Conservation (phyloP, 2,888 invertebrate species). For the Hirtodrosophila duncani region DNA sequence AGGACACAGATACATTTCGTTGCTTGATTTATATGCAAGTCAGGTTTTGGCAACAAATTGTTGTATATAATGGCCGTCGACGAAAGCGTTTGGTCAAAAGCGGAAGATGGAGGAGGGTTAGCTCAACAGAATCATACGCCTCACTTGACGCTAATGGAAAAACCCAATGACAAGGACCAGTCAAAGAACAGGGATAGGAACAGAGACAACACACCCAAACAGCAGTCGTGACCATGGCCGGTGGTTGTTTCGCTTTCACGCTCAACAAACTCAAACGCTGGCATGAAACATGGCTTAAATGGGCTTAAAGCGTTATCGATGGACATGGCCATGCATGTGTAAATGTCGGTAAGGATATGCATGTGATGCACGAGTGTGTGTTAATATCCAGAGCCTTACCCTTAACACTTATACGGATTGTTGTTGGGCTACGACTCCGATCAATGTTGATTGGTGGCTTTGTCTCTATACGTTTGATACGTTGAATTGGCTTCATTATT, state of each 20-base stretch:
- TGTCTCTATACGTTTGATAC: conserved; percentile 14
- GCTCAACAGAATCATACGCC: conserved; percentile 50
- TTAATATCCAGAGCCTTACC: no score
- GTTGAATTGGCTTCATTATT: conserved; percentile 53
- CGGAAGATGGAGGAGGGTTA: conserved; percentile 12
- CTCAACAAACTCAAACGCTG: conserved; percentile 13
- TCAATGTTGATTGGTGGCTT: conserved; percentile 14
- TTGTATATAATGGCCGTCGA: conserved; percentile 62
- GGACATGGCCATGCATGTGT: not conserved
- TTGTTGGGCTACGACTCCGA: no score
- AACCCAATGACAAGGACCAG: conserved; percentile 29
- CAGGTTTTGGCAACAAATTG: conserved; percentile 64
- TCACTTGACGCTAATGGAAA: conserved; percentile 68
- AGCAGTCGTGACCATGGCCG: conserved; percentile 1
- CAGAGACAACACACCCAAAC: conserved; percentile 11
- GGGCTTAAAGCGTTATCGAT: conserved; percentile 38
- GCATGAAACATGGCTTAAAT: conserved; percentile 31
- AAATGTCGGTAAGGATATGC: no score
- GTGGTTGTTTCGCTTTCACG: conserved; percentile 59
- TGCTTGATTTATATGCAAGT: conserved; percentile 71
- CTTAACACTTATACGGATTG: no score
- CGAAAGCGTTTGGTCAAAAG: no score
- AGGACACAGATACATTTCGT: conserved; percentile 25
- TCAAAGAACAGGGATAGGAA: not conserved
- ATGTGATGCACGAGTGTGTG: no score